Base-by-base conservation (phyloP, 2,888 invertebrate species). In the Steinernema hermaphroditum region DNA sequence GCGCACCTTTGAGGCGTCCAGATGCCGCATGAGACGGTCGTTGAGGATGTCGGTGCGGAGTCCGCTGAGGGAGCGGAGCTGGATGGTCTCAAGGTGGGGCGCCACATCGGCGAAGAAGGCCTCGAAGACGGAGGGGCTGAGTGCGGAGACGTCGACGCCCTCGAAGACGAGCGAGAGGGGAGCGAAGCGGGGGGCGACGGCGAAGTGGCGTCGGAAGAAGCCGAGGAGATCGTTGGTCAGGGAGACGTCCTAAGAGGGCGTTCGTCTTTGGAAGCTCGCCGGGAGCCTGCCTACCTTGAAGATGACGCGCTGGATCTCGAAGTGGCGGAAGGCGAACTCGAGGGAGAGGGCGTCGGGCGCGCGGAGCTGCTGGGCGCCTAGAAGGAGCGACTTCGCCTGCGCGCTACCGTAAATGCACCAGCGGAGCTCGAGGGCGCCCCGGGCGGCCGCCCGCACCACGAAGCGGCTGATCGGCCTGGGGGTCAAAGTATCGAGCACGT, bases 381-480 rank as follows among this genome's bases (percentile, higher is more conserved):
- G 62, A 9, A 62, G 8, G 12, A 62, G 16, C 32, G 62, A 62
- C 32, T 19, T 6, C 2, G 62, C 27, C 62, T 62, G 6, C 12
- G 32, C 62, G 19, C 27, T 29, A 14, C 62, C 62, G 29, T 62
- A 62, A n/a, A 62, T 19, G 29, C 62, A 62, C 62, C 62, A 62
- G 29, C 62, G 62, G 32, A 62, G 62, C 32, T 62, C 62, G 8
- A 62, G 27, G 62, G 62, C 62, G 62, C 62, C 62, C 16, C 27
- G 22, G 14, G 27, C 29, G 29, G 16, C 32, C 54, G 54, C 2
- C 16, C 32, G 29, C 12, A 62, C 62, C 16, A 62, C 62, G 32
- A 62, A 62, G 8, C 62, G 29, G 16, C 62, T 62, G 29, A 62
- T 19, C 29, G 62, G 1, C 2, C 62, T 29, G 29, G 62, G 27